Evolutionary conservation across 2,888 invertebrate species (phyloP).

Genomic region (Chalcosyrphus nemorum): DNA sequence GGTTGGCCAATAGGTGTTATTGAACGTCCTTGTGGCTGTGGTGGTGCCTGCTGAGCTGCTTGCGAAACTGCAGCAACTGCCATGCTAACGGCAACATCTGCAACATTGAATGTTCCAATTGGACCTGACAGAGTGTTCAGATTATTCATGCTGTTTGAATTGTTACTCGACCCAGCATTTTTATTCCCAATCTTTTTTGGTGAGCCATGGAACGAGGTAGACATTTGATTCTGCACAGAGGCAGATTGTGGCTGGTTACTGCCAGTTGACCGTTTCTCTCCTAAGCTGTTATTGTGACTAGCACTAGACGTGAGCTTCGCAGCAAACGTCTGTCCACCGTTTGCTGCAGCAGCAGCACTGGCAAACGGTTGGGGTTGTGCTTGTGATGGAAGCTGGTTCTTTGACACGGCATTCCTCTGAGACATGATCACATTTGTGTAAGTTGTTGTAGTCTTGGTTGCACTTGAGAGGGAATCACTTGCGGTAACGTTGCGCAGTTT

Average conservation of each 20-base stretch:
- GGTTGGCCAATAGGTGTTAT: constrained; percentile 81
- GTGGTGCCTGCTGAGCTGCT: constrained; percentile 67
- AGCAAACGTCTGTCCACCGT: constrained; percentile 80
- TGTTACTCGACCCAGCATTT: constrained; percentile 35
- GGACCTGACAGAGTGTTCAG: constrained; percentile 79
- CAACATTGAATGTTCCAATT: constrained; percentile 81
- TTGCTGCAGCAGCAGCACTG: constrained; percentile 45
- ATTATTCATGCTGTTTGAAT: constrained; percentile 70
- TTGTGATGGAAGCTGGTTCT: constrained; percentile 53
- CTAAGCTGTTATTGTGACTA: constrained; percentile 69
- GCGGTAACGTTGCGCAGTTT: constrained; percentile 54
- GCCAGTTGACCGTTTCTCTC: constrained; percentile 64
- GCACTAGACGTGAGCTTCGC: constrained; percentile 83
- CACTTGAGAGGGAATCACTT: constrained; percentile 68
- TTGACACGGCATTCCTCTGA: constrained; percentile 80
- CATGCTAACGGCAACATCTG: constrained; percentile 79
- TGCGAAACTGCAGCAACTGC: constrained; percentile 78
- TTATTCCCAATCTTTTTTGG: constrained; percentile 59
- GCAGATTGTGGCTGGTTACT: constrained; percentile 61
- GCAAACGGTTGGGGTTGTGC: constrained; percentile 53
- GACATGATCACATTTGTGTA: constrained; percentile 84
- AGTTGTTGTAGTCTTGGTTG: constrained; percentile 84
- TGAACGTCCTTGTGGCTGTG: constrained; percentile 74
- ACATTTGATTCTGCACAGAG: constrained; percentile 61
- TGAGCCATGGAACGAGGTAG: constrained; percentile 61